A percentile compares a stretch with the other conserved stretches of the same genome.
These are phyloP conservation scores for Noctua fimbriata DNA, from an alignment of 2,888 invertebrate species.

Conservation along the genomic window DNA sequence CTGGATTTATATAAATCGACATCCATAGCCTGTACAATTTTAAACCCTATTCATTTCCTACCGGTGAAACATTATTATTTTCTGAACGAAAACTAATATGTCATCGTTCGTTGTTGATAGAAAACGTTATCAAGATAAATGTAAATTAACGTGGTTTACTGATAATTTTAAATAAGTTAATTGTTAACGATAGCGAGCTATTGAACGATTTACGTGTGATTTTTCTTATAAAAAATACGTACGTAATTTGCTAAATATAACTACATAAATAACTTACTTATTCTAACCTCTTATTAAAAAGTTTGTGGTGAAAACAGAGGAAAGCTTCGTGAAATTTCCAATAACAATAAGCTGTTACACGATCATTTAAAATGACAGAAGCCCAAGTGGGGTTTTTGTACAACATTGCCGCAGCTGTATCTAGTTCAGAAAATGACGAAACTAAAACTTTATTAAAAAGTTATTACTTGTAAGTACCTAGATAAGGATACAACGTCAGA, in stretches of 20 bases:
- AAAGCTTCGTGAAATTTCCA: neutral
- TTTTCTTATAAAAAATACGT: neutral
- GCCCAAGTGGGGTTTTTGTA: constrained; percentile 78
- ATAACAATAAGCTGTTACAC: no score
- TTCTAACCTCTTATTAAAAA: constrained; percentile 29
- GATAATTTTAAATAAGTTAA: neutral
- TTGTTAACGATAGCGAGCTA: neutral
- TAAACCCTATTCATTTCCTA: no score
- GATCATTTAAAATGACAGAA: constrained; percentile 76
- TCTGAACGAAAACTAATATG: constrained; percentile 11
- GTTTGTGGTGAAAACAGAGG: neutral
- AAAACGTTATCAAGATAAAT: neutral
- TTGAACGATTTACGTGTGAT: no score
- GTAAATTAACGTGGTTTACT: constrained; percentile 26
- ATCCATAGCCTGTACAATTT: no score
- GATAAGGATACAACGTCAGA: neutral
- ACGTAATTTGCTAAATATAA: neutral
- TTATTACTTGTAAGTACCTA: constrained; percentile 82
- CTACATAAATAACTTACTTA: neutral
- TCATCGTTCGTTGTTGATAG: neutral
- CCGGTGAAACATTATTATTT: neutral
- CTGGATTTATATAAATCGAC: neutral
- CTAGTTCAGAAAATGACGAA: constrained; percentile 64
- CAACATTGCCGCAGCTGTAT: constrained; percentile 75
- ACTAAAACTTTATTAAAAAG: constrained; percentile 76